These are phyloP conservation scores for Pecten maximus DNA, from an alignment of 2,888 invertebrate species.

Conservation along the genomic window DNA sequence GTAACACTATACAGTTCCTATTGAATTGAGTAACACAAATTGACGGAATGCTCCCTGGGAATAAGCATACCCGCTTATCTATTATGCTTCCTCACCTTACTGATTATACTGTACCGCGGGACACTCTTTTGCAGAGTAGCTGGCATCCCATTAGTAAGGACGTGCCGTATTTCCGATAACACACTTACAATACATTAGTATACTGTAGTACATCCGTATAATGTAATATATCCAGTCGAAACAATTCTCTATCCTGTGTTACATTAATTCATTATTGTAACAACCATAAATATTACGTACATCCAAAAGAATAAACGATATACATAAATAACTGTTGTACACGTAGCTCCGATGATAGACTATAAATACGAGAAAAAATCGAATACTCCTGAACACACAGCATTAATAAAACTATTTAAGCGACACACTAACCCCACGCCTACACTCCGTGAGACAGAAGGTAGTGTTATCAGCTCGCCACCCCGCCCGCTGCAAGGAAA, in stretches of 20 bases:
- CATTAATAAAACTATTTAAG: not conserved
- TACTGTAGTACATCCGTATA: not conserved
- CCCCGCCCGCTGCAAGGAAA: conserved; percentile 1
- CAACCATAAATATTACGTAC: not conserved
- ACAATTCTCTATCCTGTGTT: not conserved
- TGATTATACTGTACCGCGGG: not conserved
- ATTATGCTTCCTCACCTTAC: not conserved
- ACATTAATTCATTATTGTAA: not conserved
- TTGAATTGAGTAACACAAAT: not conserved
- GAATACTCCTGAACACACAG: not conserved
- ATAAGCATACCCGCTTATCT: not conserved
- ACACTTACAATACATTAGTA: not conserved
- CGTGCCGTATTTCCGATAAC: not conserved
- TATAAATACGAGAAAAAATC: not conserved
- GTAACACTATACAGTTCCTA: not conserved
- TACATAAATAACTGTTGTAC: not conserved
- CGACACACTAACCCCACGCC: not conserved
- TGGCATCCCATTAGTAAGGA: not conserved
- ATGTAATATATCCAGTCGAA: not conserved
- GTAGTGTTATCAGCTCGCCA: not conserved
- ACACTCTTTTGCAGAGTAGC: not conserved
- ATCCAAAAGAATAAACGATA: not conserved
- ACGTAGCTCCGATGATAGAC: not conserved
- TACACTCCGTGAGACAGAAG: not conserved
- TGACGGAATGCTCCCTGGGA: not conserved